phyloP scores from a whole-genome alignment of 2,888 invertebrate genomes.

The Lepas anatifera region DNA sequence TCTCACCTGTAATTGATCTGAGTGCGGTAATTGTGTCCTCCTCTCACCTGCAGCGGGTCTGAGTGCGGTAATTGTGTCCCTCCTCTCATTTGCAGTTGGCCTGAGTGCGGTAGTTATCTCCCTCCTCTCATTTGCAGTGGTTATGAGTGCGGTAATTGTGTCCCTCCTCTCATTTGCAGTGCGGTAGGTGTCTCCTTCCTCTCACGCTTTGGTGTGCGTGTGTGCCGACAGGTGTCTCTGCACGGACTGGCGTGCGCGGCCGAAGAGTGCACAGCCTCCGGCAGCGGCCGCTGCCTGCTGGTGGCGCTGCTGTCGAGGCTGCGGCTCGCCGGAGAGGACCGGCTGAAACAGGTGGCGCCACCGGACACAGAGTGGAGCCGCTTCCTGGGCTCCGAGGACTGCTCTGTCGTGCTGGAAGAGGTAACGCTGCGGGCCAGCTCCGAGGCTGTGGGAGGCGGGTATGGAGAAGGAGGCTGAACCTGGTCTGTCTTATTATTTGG shows the following conservation, averaged over 20 bases:
- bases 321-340: not conserved
- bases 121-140: too few relatives aligned
- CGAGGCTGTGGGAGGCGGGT: not conserved
- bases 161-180: too few relatives aligned
- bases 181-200: too few relatives aligned
- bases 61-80: too few relatives aligned
- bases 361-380: not conserved
- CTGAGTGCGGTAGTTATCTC: too few relatives aligned
- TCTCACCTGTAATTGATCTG: too few relatives aligned
- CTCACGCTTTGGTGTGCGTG: too few relatives aligned
- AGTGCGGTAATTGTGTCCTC: too few relatives aligned
- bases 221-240: not conserved
- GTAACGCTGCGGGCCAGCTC: not conserved
- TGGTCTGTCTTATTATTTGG: not conserved
- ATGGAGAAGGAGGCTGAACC: not conserved
- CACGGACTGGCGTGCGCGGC: constrained; percentile 9
- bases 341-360: not conserved
- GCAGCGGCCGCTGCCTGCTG: not conserved
- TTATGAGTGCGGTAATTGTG: too few relatives aligned
- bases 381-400: not conserved
- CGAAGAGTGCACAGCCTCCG: not conserved
- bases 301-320: not conserved
- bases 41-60: too few relatives aligned
- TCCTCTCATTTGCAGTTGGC: too few relatives aligned
- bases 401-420: not conserved